Base-by-base conservation (phyloP, 2,113 vertebrate species). In the Gobius niger region DNA sequence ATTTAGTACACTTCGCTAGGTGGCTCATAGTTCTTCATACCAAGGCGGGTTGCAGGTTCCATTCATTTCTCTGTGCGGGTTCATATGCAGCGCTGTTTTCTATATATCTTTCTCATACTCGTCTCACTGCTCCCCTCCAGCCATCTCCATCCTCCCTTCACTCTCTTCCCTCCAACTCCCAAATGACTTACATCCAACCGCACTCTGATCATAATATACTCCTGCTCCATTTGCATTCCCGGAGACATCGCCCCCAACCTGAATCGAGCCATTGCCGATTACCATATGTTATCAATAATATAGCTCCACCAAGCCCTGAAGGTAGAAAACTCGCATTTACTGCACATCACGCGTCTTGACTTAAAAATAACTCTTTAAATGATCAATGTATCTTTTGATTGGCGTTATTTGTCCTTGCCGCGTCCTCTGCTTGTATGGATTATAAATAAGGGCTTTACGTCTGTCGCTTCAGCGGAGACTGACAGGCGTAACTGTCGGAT, bases 241-340 rank as follows among this genome's bases (percentile, higher is more conserved):
- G 12, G 10, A 66, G 68, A 56, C 40, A 57, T 64, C 9, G 68
- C 8, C 24, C 24, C 13, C 12, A 6, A 47, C 41, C 52, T 19
- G 44, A 65, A 19, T 63, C 14, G 12, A 66, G 72, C 16, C 14
- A 41, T 63, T 54, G 60, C 57, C 52, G 46, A 53, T 59, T 57
- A 42, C 15, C 70, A 77, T 72, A 69, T 63, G 72, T 71, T 52
- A 52, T 67, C 72, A 56, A 71, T 62, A 47, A 57, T 41, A 40
- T 13, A 59, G 34, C 12, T 12, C 13, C 53, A 56, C 13, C 24
- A 34, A 34, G 54, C 7, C 51, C 44, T 46, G 44, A 5, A 18
- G n/a, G 18, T 12, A 60, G 2, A 15, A 13, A n/a, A n/a, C 42
- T n/a, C 1, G 34, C 13, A 7, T 56, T 8, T 14, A 7, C n/a